Base-by-base conservation (phyloP, 2,888 invertebrate genomes). In the Sialis fuliginosa region DNA sequence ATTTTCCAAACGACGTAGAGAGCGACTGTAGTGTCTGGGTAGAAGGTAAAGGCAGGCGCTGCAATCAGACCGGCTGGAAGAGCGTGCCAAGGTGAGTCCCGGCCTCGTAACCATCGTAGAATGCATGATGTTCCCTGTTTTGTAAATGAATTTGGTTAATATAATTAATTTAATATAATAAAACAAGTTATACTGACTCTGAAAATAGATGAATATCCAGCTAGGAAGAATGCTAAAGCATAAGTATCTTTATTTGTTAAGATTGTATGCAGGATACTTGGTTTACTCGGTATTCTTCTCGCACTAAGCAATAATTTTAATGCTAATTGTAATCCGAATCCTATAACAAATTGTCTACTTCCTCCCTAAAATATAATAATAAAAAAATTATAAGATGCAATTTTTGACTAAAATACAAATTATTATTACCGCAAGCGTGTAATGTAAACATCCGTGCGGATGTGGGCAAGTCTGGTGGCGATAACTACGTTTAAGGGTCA, bases 1-100 rank as follows among this genome's bases (percentile, higher is more conserved):
- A 79, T 73, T 66, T 89, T 89, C 81, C 87, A 86, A 65, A 84
- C 72, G 6, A 83, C 74, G 61, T 88, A 89, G 32, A 88, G 68
- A n/a, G 87, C 79, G 45, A 88, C 72, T 1, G 84, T 81, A 39
- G 78, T 77, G 57, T 81, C 83, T 33, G 83, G 82, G 63, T 81
- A 87, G 54, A 77, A 75, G 31, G 70, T 65, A 68, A 88, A 84
- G 34, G 81, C 70, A 43, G 75, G 61, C 39, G 84, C 83, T 5
- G 83, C 81, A 10, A 83, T 54, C 47, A 82, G 63, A 12, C 82
- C 85, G 6, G 85, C 80, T 35, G 81, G 73, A 53, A 83, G 62
- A 1, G 83, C 82, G 60, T 77, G 74, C 9, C 66, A 55, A 7
- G 74, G 65, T 48, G 74, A 71, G 60, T 86, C 82, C 54, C 67